phyloP scores from a whole-genome alignment of 2,113 vertebrate species.

The Macquaria ambigua region DNA sequence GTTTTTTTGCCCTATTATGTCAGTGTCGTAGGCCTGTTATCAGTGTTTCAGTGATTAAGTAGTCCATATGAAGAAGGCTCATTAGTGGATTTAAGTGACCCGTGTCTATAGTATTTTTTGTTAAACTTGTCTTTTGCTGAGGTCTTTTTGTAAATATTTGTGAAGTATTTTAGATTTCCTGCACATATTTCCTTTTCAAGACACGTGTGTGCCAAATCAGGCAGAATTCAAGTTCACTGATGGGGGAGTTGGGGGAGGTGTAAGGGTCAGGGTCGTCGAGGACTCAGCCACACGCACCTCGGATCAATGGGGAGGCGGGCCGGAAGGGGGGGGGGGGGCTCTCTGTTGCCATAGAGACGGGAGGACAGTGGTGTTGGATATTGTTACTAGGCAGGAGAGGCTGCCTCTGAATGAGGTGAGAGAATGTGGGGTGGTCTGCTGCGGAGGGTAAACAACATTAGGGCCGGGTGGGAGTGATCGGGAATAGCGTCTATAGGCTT shows the following conservation, averaged over 20 bases:
- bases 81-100: not conserved
- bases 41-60: too few species aligned
- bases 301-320: conserved; percentile 66
- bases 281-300: conserved; percentile 41
- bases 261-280: conserved; percentile 64
- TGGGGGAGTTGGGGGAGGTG: conserved; percentile 29
- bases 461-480: not conserved
- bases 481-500: not conserved
- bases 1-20: not conserved
- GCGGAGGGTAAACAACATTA: conserved; percentile 58
- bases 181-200: not conserved
- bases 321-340: conserved; percentile 67
- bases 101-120: too few species aligned
- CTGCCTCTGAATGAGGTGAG: conserved; percentile 54
- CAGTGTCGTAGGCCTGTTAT: not conserved
- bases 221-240: conserved; percentile 33
- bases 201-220: not conserved
- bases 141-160: not conserved
- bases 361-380: conserved; percentile 83
- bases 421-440: conserved; percentile 46
- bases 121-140: not conserved
- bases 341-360: conserved; percentile 85
- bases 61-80: too few species aligned
- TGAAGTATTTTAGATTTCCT: not conserved
- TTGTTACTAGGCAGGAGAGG: conserved; percentile 81